A percentile compares a stretch with the other conserved stretches of the same genome.
phyloP scores from a whole-genome alignment of 2,797 vertebrate genomes.

The Protosalanx chinensis region DNA sequence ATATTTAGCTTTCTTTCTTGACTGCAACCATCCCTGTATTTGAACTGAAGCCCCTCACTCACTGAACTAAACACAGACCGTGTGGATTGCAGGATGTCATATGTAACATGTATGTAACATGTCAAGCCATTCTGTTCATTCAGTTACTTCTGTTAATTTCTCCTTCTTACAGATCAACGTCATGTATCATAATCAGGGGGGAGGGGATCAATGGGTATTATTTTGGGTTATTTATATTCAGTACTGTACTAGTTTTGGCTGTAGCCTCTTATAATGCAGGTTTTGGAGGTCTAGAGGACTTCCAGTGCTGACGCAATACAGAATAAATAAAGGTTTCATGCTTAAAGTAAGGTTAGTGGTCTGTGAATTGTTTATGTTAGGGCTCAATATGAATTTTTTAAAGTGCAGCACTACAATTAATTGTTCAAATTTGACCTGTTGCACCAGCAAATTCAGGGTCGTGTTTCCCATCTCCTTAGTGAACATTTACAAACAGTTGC shows the following conservation, averaged over 20 bases:
- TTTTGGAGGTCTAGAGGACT: slow-evolving; percentile 22
- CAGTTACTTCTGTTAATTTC: background rate
- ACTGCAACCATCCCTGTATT: slow-evolving; percentile 8
- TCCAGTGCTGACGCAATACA: slow-evolving; percentile 22
- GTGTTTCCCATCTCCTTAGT: background rate
- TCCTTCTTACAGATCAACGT: slow-evolving; percentile 13
- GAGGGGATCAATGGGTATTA: slow-evolving; percentile 37
- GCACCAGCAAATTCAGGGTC: no score
- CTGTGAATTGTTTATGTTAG: background rate
- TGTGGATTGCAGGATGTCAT: background rate
- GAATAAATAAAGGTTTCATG: slow-evolving; percentile 61
- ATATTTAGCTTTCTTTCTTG: slow-evolving; percentile 8
- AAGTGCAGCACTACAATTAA: no score
- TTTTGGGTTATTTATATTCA: slow-evolving; percentile 63
- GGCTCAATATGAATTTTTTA: no score
- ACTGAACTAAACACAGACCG: background rate
- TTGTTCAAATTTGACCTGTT: no score
- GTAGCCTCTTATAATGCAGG: slow-evolving; percentile 42
- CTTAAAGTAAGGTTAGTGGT: slow-evolving; percentile 8
- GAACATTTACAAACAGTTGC: background rate
- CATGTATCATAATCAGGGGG: slow-evolving; percentile 48
- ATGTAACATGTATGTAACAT: slow-evolving; percentile 37
- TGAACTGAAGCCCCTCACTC: background rate
- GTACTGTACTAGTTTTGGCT: slow-evolving; percentile 57
- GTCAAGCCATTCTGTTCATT: slow-evolving; percentile 23